Evolutionary conservation across 2,797 vertebrate genomes (phyloP), one percentile per base, ranked within the genome.

Genomic region (Gallinago nigripennis): DNA sequence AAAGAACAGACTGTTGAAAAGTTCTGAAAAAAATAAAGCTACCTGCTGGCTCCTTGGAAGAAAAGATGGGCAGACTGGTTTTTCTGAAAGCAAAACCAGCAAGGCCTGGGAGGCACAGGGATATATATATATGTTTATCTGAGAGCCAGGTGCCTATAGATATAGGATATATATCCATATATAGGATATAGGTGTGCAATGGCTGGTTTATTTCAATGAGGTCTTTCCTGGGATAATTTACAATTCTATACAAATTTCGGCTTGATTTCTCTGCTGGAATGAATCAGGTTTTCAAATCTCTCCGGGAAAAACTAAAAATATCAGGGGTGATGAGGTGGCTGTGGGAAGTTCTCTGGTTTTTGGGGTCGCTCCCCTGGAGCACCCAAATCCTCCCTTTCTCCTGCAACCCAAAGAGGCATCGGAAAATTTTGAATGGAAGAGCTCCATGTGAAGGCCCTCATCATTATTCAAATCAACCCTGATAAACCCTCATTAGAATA

Each of bases 401-500:
- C 2, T 4, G 7, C 43, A 6, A 1, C 35, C 8, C 9, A 18
- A 28, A 16, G 11, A 9, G 33, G 51, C 48, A 2, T 8, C 13
- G n/a, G 33, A 2, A 28, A 30, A 68, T 37, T 3, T 5, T 5
- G 61, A 46, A 13, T 7, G 35, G 20, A 3, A 17, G 3, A 37
- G 3, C 8, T 8, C 0, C 3, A 53, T 39, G 7, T 15, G 0
- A 11, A 19, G 63, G 17, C 46, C 37, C 73, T 76, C 37, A 3
- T 5, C 31, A 21, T 6, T 7, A 30, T 9, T 15, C 27, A 30
- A 19, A n/a, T 48, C 53, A 63, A 35, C 24, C 28, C 51, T 23
- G 14, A 10, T 88, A 13, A 15, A 7, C 12, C 60, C 16, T 20
- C 30, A 0, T 7, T 31, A 5, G 0, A 1, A 5, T 1, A 1